These are phyloP conservation scores for Ophion ellenae DNA, from an alignment of 2,888 invertebrate genomes.

Conservation along the genomic window DNA sequence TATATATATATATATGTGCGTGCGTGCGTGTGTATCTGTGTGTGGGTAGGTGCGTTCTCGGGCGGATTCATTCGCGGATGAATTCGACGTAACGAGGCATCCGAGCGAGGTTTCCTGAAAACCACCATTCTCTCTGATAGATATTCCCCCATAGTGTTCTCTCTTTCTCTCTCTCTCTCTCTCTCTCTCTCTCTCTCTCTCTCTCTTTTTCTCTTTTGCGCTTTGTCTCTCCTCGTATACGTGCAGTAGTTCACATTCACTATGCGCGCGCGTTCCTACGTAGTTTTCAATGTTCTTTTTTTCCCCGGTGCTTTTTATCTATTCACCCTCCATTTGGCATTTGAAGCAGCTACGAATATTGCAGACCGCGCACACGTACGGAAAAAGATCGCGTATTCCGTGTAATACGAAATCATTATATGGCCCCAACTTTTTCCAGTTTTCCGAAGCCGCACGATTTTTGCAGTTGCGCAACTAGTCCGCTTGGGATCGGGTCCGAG, in stretches of 20 bases:
- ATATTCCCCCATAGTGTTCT: slow-evolving; percentile 29
- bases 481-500: neutral
- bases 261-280: slow-evolving; percentile 10
- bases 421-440: neutral
- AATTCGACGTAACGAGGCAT: slow-evolving; percentile 61
- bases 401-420: slow-evolving; percentile 2
- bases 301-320: slow-evolving; percentile 4
- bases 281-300: slow-evolving; percentile 18
- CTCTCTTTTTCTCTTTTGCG: neutral
- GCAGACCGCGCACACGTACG: neutral
- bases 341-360: slow-evolving; percentile 26
- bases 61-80: slow-evolving; percentile 60
- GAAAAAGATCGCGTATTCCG: neutral
- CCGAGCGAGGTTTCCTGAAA: slow-evolving; percentile 52
- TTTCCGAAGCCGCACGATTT: neutral
- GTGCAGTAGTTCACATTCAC: slow-evolving; percentile 23
- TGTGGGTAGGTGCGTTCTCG: neutral
- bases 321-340: slow-evolving; percentile 30
- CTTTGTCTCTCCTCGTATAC: neutral
- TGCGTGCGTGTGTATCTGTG: no score
- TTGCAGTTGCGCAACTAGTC: neutral
- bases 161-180: slow-evolving; percentile 10
- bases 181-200: slow-evolving; percentile 4
- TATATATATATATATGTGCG: no score
- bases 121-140: slow-evolving; percentile 51